Base-by-base conservation (phyloP, 2,888 invertebrate species). In the Abrostola triplasia region DNA sequence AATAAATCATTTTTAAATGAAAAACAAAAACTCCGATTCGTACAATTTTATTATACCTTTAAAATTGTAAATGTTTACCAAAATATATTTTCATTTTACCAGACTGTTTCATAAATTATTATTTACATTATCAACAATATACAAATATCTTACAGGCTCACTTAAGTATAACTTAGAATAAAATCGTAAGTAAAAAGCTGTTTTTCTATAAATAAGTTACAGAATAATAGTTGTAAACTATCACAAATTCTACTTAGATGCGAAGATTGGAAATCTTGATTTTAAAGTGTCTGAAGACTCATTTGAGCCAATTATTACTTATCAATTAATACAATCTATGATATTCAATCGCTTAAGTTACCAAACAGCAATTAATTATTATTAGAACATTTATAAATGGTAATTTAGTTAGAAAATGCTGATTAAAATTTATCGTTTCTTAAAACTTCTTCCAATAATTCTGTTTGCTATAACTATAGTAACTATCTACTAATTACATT, bases 11-110 rank as follows among this genome's bases (percentile, higher is more conserved):
- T 12, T 0, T 12, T 0, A 6, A 47, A 9, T 9, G 24, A 41
- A 47, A 47, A 8, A 8, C 38, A 47, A 48, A 8, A 4, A 5
- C 55, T 47, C 68, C 38, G 54, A 61, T 66, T 62, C 62, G 83
- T 87, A 90, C 88, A 87, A 89, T 86, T 90, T 91, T 90, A 92
- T 92, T 91, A 85, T 79, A 77, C 75, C 84, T 73, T 88, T 90
- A 92, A 84, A 83, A 71, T 73, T 76, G 86, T 90, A 91, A 87
- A 89, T 79, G 82, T 81, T 75, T 86, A 86, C 82, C 81, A 91
- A 92, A 90, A 91, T 91, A 92, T 90, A 88, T 83, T 78, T 79
- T 74, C 55, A 66, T 71, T 65, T 60, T 70, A 72, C 60, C 69
- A 67, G 69, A 80, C 70, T 59, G 67, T 59, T 82, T 72, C 41